phyloP scores from a whole-genome alignment of 2,797 vertebrate species.

The Aulostomus chinensis region DNA sequence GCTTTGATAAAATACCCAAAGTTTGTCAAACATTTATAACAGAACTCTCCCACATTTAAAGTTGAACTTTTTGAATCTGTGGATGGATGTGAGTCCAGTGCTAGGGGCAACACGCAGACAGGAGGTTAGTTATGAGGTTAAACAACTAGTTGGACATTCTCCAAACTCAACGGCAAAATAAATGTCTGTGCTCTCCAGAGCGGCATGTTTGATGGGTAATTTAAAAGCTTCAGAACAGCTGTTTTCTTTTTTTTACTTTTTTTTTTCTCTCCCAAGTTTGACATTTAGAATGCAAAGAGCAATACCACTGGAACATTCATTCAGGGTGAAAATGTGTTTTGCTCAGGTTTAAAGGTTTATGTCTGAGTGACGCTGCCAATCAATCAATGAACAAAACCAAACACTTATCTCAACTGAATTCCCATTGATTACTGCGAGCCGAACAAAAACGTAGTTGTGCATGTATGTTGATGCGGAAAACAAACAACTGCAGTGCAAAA shows the following conservation, averaged over 20 bases:
- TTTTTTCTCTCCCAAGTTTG: no score
- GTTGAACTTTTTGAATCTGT: background rate
- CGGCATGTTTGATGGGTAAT: no score
- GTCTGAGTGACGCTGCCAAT: conserved; percentile 42
- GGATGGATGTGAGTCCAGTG: background rate
- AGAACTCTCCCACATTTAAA: no score
- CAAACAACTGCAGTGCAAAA: no score
- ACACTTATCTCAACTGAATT: conserved; percentile 50
- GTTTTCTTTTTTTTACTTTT: conserved; percentile 5
- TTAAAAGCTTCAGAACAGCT: background rate
- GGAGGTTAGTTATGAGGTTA: no score
- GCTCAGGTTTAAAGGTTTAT: conserved; percentile 14
- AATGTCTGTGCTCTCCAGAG: no score
- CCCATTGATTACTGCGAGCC: conserved; percentile 47
- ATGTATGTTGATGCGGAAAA: conserved; percentile 21
- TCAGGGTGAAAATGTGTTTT: conserved; percentile 14
- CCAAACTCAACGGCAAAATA: no score
- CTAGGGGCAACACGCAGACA: no score
- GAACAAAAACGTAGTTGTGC: conserved; percentile 27
- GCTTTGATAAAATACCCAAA: no score
- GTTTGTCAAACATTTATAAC: no score
- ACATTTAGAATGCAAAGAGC: background rate
- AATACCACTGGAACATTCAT: no score
- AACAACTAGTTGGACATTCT: no score
- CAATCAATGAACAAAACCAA: conserved; percentile 51